Evolutionary conservation across 2,113 vertebrate genomes (phyloP), one percentile per base, ranked within the genome.

Genomic region (Gobius niger): DNA sequence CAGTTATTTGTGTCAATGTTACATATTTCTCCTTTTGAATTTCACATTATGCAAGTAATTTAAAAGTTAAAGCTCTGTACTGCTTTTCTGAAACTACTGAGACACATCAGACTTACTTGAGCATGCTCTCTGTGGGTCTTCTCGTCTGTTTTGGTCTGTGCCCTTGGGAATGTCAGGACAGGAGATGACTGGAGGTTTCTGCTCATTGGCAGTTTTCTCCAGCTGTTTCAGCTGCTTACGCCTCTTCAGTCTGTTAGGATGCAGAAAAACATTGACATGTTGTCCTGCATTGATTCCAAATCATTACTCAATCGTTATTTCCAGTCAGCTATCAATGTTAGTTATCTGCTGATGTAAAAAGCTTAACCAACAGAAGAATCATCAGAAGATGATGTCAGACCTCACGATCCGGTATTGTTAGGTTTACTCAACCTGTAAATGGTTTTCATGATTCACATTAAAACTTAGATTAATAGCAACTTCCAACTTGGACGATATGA

Each of bases 181-280:
- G 63, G 82, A 84, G 75, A 92, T 91, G 73, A 92, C 75, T 0
- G 78, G 69, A 1, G 80, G 73, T 63, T 52, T 87, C 72, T 81
- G 88, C 63, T 91, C 90, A 44, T 67, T 84, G 34, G 65, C 81
- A 7, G 42, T 80, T 71, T 82, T 90, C 42, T 93, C 92, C 0
- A 82, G 85, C 65, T 85, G 85, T 81, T 90, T 92, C 56, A 88
- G 84, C 76, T 92, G 91, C 46, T 84, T 77, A 64, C 85, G 86
- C 85, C 86, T 91, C 76, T 92, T 93, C 81, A 93, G 81, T 81
- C 93, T 93, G 76, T 57, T 1, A 44, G 47, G 53, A 78, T 6
- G 8, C 16, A 46, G 65, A 34, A 67, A 42, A 8, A 16, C 0
- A 52, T 34, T 34, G 24, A 34, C 24, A 34, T 34, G 24, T 34